These are phyloP conservation scores for Plumapathes pennacea DNA, from an alignment of 92 coral and sea anemone genomes.

Conservation along the genomic window DNA sequence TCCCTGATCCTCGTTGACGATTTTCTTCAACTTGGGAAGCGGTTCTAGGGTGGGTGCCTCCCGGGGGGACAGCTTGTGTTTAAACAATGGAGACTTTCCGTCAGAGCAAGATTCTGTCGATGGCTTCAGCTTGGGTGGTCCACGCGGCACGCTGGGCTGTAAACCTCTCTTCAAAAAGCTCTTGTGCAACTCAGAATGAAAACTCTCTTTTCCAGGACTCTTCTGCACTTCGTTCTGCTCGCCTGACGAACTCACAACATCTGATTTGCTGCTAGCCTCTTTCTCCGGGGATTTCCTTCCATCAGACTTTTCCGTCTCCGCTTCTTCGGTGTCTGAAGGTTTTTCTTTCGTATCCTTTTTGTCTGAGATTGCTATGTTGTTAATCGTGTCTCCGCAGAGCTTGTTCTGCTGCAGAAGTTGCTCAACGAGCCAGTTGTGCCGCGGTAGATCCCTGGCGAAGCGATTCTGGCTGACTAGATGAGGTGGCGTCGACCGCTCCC, in stretches of 20 bases:
- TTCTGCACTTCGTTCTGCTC: slow-evolving; percentile 41
- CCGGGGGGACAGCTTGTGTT: slow-evolving; percentile 68
- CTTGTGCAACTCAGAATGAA: slow-evolving; percentile 73
- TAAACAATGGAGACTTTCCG: slow-evolving; percentile 49
- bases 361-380: slow-evolving; percentile 44
- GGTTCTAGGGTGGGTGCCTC: slow-evolving; percentile 70
- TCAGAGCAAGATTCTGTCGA: slow-evolving; percentile 46
- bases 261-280: slow-evolving; percentile 15
- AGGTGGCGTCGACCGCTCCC: slow-evolving; percentile 85
- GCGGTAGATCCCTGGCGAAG: slow-evolving; percentile 92
- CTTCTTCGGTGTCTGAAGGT: slow-evolving; percentile 16
- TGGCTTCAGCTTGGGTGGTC: slow-evolving; percentile 83
- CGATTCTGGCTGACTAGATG: slow-evolving; percentile 91
- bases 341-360: slow-evolving; percentile 39
- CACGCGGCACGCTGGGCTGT: slow-evolving; percentile 76
- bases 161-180: slow-evolving; percentile 77
- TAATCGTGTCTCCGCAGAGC: slow-evolving; percentile 62
- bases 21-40: slow-evolving; percentile 74
- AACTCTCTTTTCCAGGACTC: slow-evolving; percentile 55
- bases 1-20: slow-evolving; percentile 54
- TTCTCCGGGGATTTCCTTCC: slow-evolving; percentile 13
- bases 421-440: slow-evolving; percentile 99
- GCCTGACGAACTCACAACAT: slow-evolving; percentile 5
- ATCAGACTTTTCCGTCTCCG: slow-evolving; percentile 19
- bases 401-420: slow-evolving; percentile 84